Evolutionary conservation across 2,888 invertebrate species (phyloP), one percentile per base, ranked within the genome.

Genomic region (Tridacna gigas): DNA sequence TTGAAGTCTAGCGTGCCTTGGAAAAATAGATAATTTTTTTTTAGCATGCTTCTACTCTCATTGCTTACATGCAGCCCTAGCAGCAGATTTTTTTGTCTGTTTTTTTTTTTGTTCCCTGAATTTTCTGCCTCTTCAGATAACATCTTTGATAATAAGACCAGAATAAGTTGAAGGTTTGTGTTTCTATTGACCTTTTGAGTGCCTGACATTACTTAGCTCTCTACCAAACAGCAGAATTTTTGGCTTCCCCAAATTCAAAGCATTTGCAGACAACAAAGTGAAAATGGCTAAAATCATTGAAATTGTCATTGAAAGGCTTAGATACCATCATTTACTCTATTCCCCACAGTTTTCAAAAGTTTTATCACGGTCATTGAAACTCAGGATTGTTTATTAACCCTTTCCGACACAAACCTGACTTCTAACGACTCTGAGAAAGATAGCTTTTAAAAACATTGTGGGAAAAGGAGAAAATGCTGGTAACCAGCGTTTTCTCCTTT

Each of bases 1-100:
- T 56, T 56, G 56, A 56, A 56, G 56, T 56, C 56, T 56, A 56
- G 56, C 56, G 15, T 56, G 56, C 56, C 56, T 56, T 20, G 56
- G 20, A 56, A 56, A 15, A 15, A 56, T 20, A 20, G 56, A 20
- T 20, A 56, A 20, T 56, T 56, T 56, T 56, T 56, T 20, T 20
- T 56, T 3, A 56, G 56, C 56, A 37, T 37, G 2, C 37, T 37
- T 56, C 56, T 56, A 20, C 56, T 20, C 20, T 56, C 11, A 56
- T 56, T 56, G 56, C 56, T 20, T 56, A 20, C 56, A 15, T 56
- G 56, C 56, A 56, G 20, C 3, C 37, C 2, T 56, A 56, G 56
- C 56, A 56, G 20, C 1, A 9, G 56, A 9, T 56, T 56, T 56
- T 15, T 56, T 56, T 56, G 18, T 11, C 3, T 11, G 2, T 11